These are phyloP conservation scores for Agrotis puta DNA, from an alignment of 2,888 invertebrate species.

Conservation along the genomic window DNA sequence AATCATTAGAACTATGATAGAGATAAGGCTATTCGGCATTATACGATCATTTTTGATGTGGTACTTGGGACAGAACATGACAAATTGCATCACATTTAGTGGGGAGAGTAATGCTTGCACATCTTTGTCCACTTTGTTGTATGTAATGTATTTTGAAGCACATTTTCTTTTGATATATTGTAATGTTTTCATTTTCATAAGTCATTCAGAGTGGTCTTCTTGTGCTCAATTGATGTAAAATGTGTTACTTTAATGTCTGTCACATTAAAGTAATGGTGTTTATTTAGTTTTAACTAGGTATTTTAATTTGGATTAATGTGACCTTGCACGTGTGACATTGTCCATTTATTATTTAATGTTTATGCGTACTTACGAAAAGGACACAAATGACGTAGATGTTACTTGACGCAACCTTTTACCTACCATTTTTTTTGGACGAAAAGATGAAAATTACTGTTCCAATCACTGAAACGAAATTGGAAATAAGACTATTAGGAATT, in stretches of 20 bases:
- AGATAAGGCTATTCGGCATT: slow-evolving; percentile 18
- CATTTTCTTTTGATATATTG: too few relatives aligned
- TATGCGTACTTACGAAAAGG: not conserved
- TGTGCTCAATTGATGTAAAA: not conserved
- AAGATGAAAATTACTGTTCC: not conserved
- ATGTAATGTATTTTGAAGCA: not conserved
- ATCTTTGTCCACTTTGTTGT: slow-evolving; percentile 48
- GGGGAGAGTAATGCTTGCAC: slow-evolving; percentile 49
- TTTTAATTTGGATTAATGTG: not conserved
- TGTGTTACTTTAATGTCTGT: not conserved
- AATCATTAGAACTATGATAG: not conserved
- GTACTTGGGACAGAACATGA: slow-evolving; percentile 47
- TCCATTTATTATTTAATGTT: not conserved
- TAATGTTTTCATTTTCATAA: slow-evolving; percentile 6
- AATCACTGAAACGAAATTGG: slow-evolving; percentile 3
- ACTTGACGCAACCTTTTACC: not conserved
- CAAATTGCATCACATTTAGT: slow-evolving; percentile 38
- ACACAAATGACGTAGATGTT: not conserved
- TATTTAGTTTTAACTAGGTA: not conserved
- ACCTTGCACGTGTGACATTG: not conserved
- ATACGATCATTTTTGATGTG: slow-evolving; percentile 47
- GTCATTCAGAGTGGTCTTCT: not conserved
- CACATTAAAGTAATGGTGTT: not conserved
- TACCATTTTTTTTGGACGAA: too few relatives aligned
- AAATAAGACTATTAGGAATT: not conserved